Evolutionary conservation across 2,888 invertebrate species (phyloP).

Genomic region (Theodoxus fluviatilis): DNA sequence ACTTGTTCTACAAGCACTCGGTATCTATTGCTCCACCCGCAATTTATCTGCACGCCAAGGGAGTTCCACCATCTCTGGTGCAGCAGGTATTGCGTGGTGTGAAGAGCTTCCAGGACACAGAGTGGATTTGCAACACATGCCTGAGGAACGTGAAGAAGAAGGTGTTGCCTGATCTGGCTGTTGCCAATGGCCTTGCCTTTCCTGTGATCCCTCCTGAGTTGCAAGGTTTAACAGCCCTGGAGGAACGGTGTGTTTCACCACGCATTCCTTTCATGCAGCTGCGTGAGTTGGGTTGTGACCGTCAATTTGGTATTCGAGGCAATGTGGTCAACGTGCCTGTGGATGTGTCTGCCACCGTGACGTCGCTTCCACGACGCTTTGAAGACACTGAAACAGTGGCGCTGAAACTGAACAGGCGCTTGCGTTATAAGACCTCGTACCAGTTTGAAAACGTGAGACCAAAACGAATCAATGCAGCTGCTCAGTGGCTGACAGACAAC

Average conservation of each 20-base stretch:
- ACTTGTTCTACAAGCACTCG: no score
- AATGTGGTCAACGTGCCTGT: no score
- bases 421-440: constrained; percentile 1
- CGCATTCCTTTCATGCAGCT: no score
- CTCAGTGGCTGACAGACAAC: background rate
- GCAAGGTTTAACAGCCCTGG: background rate
- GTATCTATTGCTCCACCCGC: no score
- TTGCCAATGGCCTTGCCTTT: background rate
- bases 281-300: no score
- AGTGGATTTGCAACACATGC: background rate
- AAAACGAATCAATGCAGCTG: constrained; percentile 19
- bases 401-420: constrained; percentile 9
- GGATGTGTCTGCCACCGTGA: background rate
- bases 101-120: no score
- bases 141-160: background rate
- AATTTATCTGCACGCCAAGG: no score
- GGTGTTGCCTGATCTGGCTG: constrained; percentile 9
- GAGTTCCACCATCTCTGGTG: no score
- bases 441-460: constrained; percentile 14
- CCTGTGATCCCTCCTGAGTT: background rate
- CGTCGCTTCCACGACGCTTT: background rate
- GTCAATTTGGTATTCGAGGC: no score
- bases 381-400: constrained; percentile 21
- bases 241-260: no score
- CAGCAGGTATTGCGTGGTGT: no score